Evolutionary conservation across 2,888 invertebrate species (phyloP), one percentile per base, ranked within the genome.

Genomic region (Nycteola revayana): DNA sequence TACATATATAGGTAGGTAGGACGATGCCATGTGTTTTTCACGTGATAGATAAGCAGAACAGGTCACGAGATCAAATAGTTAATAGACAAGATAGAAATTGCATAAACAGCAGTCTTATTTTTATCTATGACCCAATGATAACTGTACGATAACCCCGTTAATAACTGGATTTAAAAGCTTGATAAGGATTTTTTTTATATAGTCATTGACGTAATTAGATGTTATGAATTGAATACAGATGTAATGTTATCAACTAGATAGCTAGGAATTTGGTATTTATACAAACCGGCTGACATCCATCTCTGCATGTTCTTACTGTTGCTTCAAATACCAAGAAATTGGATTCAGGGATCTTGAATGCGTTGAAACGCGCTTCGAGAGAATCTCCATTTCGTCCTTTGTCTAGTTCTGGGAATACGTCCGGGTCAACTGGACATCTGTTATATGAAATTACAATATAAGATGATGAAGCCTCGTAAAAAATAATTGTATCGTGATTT

Each of bases 311-410:
- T 36, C 95, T 89, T 0, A 97, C 97, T 0, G 95, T 97, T 0
- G 97, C 97, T 80, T 97, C 97, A 65, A 97, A 97, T 0, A 97
- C 96, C 54, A 97, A 82, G 90, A 96, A 96, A 77, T 97, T 97
- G 0, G 97, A 97, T 82, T 97, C 97, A 0, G 97, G 97, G 49
- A 97, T 96, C 82, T 97, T 97, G 72, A 97, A 97, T 0, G 97
- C 97, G 75, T 97, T 96, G 75, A 97, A 97, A 60, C 96, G 91
- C 0, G 97, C 96, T 86, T 97, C 96, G 32, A 97, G 81, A 2
- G 95, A 96, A 66, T 96, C 96, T 0, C 96, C 94, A 59, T 92
- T 95, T 10, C 97, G 91, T 0, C 96, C 92, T 65, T 95, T 93
- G 69, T 96, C 96, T 53, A 97, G 75, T 66, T 96, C 96, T 0